Evolutionary conservation across 2,113 vertebrate genomes (phyloP).

Genomic region (Erinaceus europaeus): DNA sequence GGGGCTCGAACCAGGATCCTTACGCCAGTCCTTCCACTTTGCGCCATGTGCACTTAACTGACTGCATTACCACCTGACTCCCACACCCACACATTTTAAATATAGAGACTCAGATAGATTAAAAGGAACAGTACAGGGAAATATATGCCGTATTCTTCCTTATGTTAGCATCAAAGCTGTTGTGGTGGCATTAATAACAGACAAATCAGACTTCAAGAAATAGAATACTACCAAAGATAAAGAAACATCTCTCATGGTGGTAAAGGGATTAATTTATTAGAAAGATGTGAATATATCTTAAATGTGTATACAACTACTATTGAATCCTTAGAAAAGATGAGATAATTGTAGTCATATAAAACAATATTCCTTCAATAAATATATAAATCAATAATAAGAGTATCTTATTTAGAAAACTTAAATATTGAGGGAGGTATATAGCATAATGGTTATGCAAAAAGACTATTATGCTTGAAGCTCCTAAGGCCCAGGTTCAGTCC

Average conservation of each 20-base stretch:
- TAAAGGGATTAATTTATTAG: conserved; percentile 34
- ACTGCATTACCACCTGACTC: no score
- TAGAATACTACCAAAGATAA: conserved; percentile 12
- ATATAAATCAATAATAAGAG: no score
- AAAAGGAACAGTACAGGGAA: neutral
- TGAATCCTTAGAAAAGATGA: conserved; percentile 32
- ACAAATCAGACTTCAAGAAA: conserved; percentile 45
- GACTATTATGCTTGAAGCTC: no score
- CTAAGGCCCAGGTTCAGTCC: no score
- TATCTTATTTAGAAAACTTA: no score
- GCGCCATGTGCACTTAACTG: no score
- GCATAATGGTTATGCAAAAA: no score
- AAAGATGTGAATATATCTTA: conserved; percentile 6
- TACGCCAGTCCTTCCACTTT: neutral
- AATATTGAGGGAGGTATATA: no score
- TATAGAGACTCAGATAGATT: neutral
- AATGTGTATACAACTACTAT: conserved; percentile 4
- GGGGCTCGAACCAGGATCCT: neutral
- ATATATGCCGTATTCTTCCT: neutral
- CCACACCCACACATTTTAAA: neutral
- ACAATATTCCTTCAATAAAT: no score
- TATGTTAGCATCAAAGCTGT: neutral
- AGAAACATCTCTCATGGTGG: conserved; percentile 6
- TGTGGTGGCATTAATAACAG: neutral
- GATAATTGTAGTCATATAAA: no score